phyloP scores from a whole-genome alignment of 2,797 vertebrate species.

The Eulemur rubriventer region DNA sequence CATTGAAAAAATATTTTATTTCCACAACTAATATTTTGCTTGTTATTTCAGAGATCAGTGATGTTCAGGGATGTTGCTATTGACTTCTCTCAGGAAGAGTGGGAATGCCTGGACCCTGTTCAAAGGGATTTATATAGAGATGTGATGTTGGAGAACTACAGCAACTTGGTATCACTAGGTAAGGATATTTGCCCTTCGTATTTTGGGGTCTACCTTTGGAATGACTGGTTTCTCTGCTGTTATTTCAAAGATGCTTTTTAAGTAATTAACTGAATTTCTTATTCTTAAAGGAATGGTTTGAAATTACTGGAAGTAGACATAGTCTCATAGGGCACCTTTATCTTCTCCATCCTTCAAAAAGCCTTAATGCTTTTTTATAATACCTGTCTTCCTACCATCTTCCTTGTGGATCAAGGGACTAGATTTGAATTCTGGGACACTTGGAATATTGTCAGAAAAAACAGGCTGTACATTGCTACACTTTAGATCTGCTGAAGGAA shows the following conservation, averaged over 20 bases:
- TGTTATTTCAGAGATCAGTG: slow-evolving; percentile 67
- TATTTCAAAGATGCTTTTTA: slow-evolving; percentile 16
- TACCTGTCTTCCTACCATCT: background rate
- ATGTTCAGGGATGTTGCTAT: slow-evolving; percentile 68
- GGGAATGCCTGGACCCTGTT: slow-evolving; percentile 43
- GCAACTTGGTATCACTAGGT: slow-evolving; percentile 71
- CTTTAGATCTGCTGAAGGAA: background rate
- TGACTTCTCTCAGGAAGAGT: slow-evolving; percentile 72
- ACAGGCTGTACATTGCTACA: background rate
- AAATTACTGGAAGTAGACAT: background rate
- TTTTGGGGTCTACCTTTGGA: slow-evolving; percentile 14
- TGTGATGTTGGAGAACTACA: slow-evolving; percentile 72
- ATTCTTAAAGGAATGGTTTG: slow-evolving; percentile 18
- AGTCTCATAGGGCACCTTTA: background rate
- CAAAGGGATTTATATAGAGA: slow-evolving; percentile 69
- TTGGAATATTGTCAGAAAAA: background rate
- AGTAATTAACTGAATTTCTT: slow-evolving; percentile 36
- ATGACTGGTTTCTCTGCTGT: background rate
- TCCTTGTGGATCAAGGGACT: background rate
- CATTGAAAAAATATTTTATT: background rate
- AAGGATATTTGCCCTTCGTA: slow-evolving; percentile 28
- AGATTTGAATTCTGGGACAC: slow-evolving; percentile 20
- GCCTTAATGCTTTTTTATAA: background rate
- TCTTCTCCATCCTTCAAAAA: background rate
- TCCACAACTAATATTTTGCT: slow-evolving; percentile 38